Conservation (phyloP, 2,888 invertebrate genomes). For the Acholoe squamosa region DNA sequence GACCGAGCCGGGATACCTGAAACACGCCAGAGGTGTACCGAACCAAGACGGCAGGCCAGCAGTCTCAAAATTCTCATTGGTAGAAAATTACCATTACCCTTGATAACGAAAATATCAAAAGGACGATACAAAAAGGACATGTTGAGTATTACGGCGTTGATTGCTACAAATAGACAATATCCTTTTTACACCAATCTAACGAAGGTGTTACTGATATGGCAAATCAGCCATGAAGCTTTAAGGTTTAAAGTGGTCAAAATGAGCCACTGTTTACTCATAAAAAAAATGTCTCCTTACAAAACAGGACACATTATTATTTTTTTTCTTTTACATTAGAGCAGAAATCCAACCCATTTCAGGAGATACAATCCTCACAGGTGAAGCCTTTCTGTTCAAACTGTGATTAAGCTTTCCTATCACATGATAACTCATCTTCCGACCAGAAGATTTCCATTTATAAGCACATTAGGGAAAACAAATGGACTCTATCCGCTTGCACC, state of each 20-base stretch:
- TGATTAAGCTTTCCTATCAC: neutral
- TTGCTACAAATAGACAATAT: neutral
- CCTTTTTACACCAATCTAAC: neutral
- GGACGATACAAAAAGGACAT: neutral
- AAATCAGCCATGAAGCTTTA: neutral
- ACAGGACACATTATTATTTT: too few species aligned
- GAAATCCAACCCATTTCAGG: neutral
- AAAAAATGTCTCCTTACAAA: too few species aligned
- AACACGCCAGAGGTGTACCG: constrained; percentile 47
- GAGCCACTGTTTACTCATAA: neutral
- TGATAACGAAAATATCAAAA: too few species aligned
- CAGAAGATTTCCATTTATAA: neutral
- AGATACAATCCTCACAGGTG: neutral
- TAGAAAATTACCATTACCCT: too few species aligned
- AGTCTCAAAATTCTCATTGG: too few species aligned
- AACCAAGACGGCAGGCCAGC: neutral
- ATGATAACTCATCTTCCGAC: neutral
- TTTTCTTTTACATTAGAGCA: too few species aligned
- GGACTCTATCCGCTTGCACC: neutral
- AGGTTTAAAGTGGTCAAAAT: neutral
- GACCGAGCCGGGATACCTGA: constrained; percentile 49
- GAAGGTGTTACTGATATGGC: neutral
- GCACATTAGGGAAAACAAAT: neutral
- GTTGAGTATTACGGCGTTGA: neutral
- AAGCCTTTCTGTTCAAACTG: neutral